These are phyloP conservation scores for Schizotus pectinicornis DNA, from an alignment of 2,888 invertebrate genomes.

Conservation along the genomic window DNA sequence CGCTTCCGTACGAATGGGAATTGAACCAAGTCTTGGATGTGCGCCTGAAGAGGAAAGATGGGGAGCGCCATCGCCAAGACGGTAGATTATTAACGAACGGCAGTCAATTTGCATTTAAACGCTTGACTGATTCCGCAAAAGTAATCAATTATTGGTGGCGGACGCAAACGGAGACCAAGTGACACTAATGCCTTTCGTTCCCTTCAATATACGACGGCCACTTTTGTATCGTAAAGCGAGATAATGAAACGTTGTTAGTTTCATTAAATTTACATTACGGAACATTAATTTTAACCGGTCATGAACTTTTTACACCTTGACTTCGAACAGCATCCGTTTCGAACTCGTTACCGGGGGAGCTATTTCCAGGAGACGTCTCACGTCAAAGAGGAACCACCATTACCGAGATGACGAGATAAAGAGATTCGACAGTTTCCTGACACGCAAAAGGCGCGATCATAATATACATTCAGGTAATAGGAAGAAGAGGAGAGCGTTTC, in stretches of 20 bases:
- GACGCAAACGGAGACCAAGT: slow-evolving; percentile 24
- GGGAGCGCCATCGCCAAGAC: slow-evolving; percentile 2
- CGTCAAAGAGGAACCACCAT: no score
- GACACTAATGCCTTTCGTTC: slow-evolving; percentile 32
- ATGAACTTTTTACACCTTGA: slow-evolving; percentile 37
- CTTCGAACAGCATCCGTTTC: slow-evolving; percentile 31
- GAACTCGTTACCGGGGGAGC: slow-evolving; percentile 21
- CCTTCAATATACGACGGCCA: slow-evolving; percentile 22
- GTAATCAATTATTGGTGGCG: slow-evolving; percentile 32
- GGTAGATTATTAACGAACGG: slow-evolving; percentile 25
- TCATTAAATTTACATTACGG: slow-evolving; percentile 42
- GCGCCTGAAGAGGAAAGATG: no score
- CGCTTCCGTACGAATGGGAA: no score
- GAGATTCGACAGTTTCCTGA: no score
- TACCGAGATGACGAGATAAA: no score
- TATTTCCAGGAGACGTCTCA: slow-evolving; percentile 3
- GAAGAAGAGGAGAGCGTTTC: no score
- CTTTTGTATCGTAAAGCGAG: slow-evolving; percentile 28
- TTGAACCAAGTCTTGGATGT: no score
- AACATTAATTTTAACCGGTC: slow-evolving; percentile 39
- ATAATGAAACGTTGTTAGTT: slow-evolving; percentile 32
- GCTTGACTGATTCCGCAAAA: slow-evolving; percentile 30
- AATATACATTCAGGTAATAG: no score
- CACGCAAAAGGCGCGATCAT: no score
- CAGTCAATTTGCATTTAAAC: slow-evolving; percentile 33